These are phyloP conservation scores for Tokudaia muenninki DNA, from an alignment of 2,797 vertebrate genomes.

Conservation along the genomic window DNA sequence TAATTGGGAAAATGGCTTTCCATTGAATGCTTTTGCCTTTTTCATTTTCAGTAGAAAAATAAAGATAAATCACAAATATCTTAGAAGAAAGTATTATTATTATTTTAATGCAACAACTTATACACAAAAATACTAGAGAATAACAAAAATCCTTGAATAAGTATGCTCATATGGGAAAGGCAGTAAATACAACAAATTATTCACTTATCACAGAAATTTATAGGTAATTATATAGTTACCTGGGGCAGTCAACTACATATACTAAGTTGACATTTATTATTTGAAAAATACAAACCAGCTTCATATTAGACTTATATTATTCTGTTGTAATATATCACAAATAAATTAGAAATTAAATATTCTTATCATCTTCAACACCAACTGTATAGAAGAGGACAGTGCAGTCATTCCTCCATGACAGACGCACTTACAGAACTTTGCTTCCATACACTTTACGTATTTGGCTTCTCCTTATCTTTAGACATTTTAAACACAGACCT, in stretches of 20 bases:
- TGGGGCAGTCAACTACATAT: neutral
- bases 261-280: neutral
- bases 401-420: neutral
- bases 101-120: neutral
- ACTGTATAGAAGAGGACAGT: no score
- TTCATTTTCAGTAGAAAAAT: constrained; percentile 19
- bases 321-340: neutral
- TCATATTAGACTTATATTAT: neutral
- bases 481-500: neutral
- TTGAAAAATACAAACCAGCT: neutral
- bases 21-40: neutral
- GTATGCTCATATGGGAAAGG: neutral
- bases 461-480: neutral
- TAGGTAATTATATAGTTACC: neutral
- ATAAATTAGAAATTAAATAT: neutral
- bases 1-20: neutral
- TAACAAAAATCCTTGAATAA: neutral
- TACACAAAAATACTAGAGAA: neutral
- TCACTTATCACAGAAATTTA: neutral
- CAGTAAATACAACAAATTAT: neutral
- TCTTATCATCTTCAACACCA: neutral
- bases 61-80: neutral
- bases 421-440: neutral
- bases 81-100: neutral
- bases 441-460: neutral